Conservation (phyloP, 2,888 invertebrate species). For the Drosophila anceps region DNA sequence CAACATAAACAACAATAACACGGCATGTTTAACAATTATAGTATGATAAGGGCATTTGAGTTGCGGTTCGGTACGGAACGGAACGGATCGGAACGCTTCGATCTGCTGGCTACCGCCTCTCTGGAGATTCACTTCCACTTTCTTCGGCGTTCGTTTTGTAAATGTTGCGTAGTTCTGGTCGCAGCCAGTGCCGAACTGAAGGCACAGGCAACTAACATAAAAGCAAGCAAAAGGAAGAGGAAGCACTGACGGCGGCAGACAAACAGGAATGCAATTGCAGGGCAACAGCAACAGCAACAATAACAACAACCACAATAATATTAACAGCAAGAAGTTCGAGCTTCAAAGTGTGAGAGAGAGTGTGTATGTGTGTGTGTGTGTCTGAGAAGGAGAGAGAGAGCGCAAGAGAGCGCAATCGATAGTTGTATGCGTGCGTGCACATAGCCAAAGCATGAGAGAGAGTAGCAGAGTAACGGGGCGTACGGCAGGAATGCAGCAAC, state of each 20-base stretch:
- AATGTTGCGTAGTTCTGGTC: conserved; percentile 82
- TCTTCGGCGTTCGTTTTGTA: conserved; percentile 83
- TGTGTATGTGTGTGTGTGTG: neutral
- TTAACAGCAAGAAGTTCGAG: conserved; percentile 22
- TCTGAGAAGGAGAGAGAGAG: neutral
- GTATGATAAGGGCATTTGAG: conserved; percentile 17
- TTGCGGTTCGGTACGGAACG: conserved; percentile 12
- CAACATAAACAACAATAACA: conserved; percentile 54
- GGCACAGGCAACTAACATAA: conserved; percentile 17
- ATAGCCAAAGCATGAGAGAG: conserved; percentile 15
- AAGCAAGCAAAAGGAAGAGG: conserved; percentile 43
- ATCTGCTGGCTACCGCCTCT: conserved; percentile 50
- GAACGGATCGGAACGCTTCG: conserved; percentile 29
- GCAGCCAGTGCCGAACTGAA: conserved; percentile 44
- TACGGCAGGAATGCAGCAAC: conserved; percentile 50
- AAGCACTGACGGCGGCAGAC: conserved; percentile 38
- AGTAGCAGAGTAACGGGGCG: conserved; percentile 58
- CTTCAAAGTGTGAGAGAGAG: conserved; percentile 9
- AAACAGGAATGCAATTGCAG: conserved; percentile 82
- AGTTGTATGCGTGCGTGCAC: conserved; percentile 3
- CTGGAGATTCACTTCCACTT: conserved; percentile 79
- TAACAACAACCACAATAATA: conserved; percentile 14
- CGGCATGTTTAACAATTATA: conserved; percentile 56
- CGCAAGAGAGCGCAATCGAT: conserved; percentile 28
- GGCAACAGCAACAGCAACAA: conserved; percentile 31